These are phyloP conservation scores for Myzus persicae DNA, from an alignment of 1,140 invertebrate species.

Conservation along the genomic window DNA sequence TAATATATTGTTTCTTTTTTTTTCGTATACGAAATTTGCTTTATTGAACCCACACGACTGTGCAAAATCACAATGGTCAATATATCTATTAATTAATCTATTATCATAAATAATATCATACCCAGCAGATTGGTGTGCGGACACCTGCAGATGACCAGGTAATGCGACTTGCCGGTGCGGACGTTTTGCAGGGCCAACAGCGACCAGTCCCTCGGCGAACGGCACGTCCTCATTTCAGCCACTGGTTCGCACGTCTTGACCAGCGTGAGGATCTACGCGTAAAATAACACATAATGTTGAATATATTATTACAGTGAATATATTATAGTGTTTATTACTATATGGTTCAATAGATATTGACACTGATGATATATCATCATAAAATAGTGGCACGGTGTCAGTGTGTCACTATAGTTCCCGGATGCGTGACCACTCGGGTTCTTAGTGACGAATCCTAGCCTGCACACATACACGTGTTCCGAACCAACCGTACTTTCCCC, in stretches of 20 bases:
- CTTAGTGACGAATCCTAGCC: too few relatives aligned
- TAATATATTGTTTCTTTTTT: too few relatives aligned
- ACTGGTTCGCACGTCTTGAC: slow-evolving; percentile 93
- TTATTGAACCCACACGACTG: background rate
- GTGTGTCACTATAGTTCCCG: too few relatives aligned
- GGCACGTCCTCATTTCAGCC: slow-evolving; percentile 85
- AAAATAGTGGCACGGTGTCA: too few relatives aligned
- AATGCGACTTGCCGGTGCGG: slow-evolving; percentile 91
- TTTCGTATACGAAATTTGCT: too few relatives aligned
- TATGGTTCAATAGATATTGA: background rate
- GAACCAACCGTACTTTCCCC: too few relatives aligned
- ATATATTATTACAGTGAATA: background rate
- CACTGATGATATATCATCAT: background rate
- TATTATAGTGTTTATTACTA: background rate
- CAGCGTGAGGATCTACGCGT: slow-evolving; percentile 77
- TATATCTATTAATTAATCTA: background rate
- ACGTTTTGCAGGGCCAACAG: slow-evolving; percentile 89
- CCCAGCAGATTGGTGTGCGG: slow-evolving; percentile 70
- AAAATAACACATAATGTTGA: background rate
- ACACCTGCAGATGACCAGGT: slow-evolving; percentile 91
- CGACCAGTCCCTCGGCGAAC: slow-evolving; percentile 89
- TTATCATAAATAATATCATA: slow-evolving; percentile 54
- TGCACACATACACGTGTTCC: too few relatives aligned
- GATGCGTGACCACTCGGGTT: too few relatives aligned
- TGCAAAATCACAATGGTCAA: background rate